Evolutionary conservation across 2,797 vertebrate species (phyloP), one percentile per base, ranked within the genome.

Genomic region (Notoglanidium macrostoma): DNA sequence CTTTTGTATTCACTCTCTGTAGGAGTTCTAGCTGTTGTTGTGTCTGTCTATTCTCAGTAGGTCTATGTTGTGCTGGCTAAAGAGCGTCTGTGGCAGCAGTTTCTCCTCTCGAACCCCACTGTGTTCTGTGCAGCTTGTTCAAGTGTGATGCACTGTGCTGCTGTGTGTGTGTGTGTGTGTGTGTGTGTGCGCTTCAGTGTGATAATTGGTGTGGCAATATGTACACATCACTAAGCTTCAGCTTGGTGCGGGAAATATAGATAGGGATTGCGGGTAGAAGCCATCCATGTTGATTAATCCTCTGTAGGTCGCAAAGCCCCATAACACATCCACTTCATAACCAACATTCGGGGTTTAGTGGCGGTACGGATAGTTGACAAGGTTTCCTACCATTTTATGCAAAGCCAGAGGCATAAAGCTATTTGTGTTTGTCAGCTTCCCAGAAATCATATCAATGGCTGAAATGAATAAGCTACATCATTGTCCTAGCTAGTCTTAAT

Each of bases 21-120:
- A 79, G 82, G 82, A 68, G 63, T 61, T 8, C 3, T 87, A 65
- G 85, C 65, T 61, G 59, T 51, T 85, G 77, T 82, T 79, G 54
- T 90, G 59, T 44, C n/a, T 86, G 63, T 80, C n/a, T 23, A 10
- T 84, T 88, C 80, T 84, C 81, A 78, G 83, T 54, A 86, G 26
- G 83, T 54, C 74, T 67, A 32, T 84, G 85, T 83, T n/a, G 49
- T 82, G 32, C 72, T 80, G 54, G 84, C 46, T 77, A 65, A 76
- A 85, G 63, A 72, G 55, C 55, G 59, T 83, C 61, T 87, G 84
- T 82, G 61, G 63, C 88, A 83, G 83, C 84, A 78, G 78, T 89
- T 90, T 88, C 72, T 85, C 86, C 0, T 19, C 55, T 82, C 68
- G 55, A 65, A 88, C 55, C 74, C 84, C 85, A 63, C 86, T 76